Evolutionary conservation across 2,113 vertebrate genomes (phyloP), one percentile per base, ranked within the genome.

Genomic region (Gorsachius goisagi): DNA sequence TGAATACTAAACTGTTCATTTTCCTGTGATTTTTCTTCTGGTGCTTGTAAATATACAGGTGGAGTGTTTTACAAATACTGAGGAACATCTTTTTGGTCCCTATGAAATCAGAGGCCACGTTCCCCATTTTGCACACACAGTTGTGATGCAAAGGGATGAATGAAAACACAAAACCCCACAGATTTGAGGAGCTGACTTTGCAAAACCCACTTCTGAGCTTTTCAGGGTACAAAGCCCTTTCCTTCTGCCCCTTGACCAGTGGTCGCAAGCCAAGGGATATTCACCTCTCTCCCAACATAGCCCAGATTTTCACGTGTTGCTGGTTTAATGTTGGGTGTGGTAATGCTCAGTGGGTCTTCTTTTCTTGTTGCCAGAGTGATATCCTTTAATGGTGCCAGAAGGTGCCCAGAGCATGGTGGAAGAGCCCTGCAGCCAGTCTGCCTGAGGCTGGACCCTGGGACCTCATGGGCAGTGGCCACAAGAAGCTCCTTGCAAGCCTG

Each of bases 401-500:
- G 17, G 52, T 8, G 2, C 18, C 24, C 37, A 9, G 76, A 44
- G 59, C 12, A 0, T 0, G 2, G 20, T 22, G 56, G 79, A 12
- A 73, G 35, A 83, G 44, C 44, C 19, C 79, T 15, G 41, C 71
- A 47, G 60, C 26, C 67, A 21, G 15, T 9, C n/a, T 44, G 47
- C 21, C 33, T 1, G 0, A 59, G 41, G 66, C 35, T 47, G 53
- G 39, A 62, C 59, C 33, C 60, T 45, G 32, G 41, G 20, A 13
- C 9, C 14, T 6, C 2, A 0, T 4, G 5, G 11, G 49, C 52
- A 4, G 37, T 17, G 60, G 21, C 26, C 32, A 21, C 21, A 5
- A 1, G 10, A 76, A 28, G 19, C 21, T 72, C n/a, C 27, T 77
- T 2, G 2, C 52, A 32, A 59, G 41, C 19, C 24, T 1, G 3